These are phyloP conservation scores for Pristionchus fissidentatus DNA, from an alignment of 2,888 invertebrate species.

Conservation along the genomic window DNA sequence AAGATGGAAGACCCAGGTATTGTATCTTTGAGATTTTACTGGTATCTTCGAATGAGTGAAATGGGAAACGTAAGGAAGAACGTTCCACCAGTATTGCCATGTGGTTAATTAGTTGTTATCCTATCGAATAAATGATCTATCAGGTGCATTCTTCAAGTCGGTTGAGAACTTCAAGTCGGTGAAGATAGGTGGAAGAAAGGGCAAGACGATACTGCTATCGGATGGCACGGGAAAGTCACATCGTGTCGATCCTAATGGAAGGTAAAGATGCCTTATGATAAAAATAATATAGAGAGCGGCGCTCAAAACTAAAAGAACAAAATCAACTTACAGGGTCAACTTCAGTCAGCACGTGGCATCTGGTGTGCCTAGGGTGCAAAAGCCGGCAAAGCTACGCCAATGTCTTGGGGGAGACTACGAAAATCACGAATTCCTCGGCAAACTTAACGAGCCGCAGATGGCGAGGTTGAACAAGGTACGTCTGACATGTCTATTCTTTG, in stretches of 20 bases:
- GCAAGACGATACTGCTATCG: neutral
- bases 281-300: no score
- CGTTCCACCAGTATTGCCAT: no score
- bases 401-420: neutral
- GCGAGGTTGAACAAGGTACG: neutral
- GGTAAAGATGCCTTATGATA: neutral
- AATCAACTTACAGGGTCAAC: neutral
- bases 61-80: no score
- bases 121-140: no score
- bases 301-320: no score
- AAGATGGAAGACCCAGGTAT: slow-evolving; percentile 47
- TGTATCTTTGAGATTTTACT: no score
- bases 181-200: slow-evolving; percentile 2
- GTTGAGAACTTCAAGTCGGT: neutral
- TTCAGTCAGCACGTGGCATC: neutral
- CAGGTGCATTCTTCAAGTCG: neutral
- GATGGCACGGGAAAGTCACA: neutral
- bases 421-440: neutral
- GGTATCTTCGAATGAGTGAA: no score
- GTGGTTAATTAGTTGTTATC: no score
- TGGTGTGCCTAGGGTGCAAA: neutral
- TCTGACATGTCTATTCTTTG: no score
- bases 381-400: neutral
- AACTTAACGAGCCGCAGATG: neutral
- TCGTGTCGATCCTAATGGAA: neutral